Conservation (phyloP, 1,140 invertebrate genomes). For the Eueides isabella region DNA sequence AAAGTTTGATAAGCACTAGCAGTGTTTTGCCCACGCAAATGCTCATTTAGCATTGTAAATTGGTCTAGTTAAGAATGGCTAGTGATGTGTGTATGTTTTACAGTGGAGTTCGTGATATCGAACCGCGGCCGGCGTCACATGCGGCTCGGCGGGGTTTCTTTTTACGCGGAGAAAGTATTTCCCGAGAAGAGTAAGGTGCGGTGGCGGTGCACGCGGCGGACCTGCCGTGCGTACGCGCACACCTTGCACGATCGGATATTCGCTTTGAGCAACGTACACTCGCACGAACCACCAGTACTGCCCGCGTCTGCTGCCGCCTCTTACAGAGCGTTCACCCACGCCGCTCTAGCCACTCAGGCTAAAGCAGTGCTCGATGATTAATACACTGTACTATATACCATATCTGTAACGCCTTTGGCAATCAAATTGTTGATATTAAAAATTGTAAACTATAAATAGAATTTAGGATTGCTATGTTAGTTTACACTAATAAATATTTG, state of each 20-base stretch:
- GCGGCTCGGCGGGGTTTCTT: constrained; percentile 78
- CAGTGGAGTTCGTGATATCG: constrained; percentile 82
- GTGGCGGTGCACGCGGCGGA: constrained; percentile 80
- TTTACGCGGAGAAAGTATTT: constrained; percentile 81
- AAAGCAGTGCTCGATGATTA: constrained; percentile 66
- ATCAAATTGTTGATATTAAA: not conserved
- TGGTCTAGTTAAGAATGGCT: constrained; percentile 36
- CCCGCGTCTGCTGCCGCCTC: constrained; percentile 40
- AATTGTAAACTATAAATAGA: constrained; percentile 4
- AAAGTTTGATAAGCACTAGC: constrained; percentile 3
- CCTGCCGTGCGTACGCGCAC: constrained; percentile 79
- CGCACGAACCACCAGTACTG: constrained; percentile 68
- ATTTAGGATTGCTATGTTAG: constrained; percentile 1
- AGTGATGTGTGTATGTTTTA: constrained; percentile 63
- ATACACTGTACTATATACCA: not conserved
- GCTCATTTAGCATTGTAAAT: too few species aligned
- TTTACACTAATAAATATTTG: not conserved
- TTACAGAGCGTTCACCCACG: constrained; percentile 49
- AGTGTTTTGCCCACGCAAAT: not conserved
- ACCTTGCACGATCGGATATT: constrained; percentile 79
- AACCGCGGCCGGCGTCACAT: constrained; percentile 79
- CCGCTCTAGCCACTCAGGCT: constrained; percentile 55
- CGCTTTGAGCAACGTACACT: constrained; percentile 79
- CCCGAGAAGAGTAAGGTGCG: constrained; percentile 80
- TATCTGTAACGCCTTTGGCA: not conserved